Percentiles rank a stretch among this genome's conserved stretches.
phyloP scores from a whole-genome alignment of 2,797 vertebrate species.

The Pristis pectinata region DNA sequence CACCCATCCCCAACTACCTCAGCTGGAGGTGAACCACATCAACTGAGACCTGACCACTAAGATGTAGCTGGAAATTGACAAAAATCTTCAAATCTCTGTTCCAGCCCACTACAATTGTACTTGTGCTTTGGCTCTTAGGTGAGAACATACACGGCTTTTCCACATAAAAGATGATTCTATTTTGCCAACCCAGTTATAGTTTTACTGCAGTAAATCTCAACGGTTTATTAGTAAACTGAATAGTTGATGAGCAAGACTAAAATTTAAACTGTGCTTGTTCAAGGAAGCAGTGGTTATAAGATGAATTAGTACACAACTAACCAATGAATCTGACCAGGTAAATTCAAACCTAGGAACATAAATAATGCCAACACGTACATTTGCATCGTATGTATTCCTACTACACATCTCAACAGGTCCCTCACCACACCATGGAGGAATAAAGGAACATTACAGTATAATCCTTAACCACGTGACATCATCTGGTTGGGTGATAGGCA shows the following conservation, averaged over 20 bases:
- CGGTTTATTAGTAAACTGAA: not conserved
- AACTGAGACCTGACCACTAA: no score
- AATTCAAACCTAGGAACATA: no score
- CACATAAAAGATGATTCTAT: no score
- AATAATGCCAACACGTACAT: no score
- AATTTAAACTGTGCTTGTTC: no score
- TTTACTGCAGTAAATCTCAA: not conserved
- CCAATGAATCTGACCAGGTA: not conserved
- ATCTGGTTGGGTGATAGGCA: not conserved
- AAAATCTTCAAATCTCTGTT: no score
- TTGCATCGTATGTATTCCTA: not conserved
- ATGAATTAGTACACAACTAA: not conserved
- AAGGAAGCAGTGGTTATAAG: not conserved
- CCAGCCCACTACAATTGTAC: no score
- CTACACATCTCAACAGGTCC: not conserved
- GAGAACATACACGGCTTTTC: no score
- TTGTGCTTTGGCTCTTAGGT: no score
- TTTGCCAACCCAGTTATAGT: not conserved
- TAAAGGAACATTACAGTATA: not conserved
- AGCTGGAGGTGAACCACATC: no score
- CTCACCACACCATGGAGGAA: not conserved
- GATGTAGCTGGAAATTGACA: no score
- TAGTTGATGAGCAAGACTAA: not conserved
- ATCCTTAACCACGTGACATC: not conserved
- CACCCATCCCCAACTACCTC: no score